A percentile compares a stretch with the other conserved stretches of the same genome.
phyloP scores from a whole-genome alignment of 2,113 vertebrate species.

The Lampris incognitus region DNA sequence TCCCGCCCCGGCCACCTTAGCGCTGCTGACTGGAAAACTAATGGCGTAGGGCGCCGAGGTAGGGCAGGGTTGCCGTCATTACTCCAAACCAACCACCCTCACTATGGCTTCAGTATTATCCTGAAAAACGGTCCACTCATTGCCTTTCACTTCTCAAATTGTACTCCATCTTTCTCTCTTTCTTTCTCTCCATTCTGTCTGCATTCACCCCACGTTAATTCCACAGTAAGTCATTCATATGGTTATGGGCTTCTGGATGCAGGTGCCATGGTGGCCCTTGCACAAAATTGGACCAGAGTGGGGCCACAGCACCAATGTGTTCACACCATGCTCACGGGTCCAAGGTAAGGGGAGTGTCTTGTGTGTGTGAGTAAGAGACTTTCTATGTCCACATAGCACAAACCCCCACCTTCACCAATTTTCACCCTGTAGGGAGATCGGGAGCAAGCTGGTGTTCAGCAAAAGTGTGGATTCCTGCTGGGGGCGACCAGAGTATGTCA shows the following conservation, averaged over 20 bases:
- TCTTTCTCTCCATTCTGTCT: background rate
- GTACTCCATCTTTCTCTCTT: background rate
- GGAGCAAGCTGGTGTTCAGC: conserved; percentile 90
- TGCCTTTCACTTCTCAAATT: background rate
- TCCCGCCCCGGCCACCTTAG: conserved; percentile 90
- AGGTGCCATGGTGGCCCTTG: conserved; percentile 91
- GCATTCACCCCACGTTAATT: conserved; percentile 5
- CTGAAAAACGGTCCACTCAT: background rate
- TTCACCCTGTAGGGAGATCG: conserved; percentile 87
- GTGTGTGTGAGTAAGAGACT: conserved; percentile 22
- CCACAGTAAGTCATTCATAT: conserved; percentile 94
- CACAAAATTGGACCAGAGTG: conserved; percentile 93
- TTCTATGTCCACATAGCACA: conserved; percentile 61
- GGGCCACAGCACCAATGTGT: conserved; percentile 91
- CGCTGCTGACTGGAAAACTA: conserved; percentile 93
- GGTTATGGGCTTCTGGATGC: conserved; percentile 95
- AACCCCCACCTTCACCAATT: conserved; percentile 44
- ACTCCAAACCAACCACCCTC: conserved; percentile 7
- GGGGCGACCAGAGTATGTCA: conserved; percentile 88
- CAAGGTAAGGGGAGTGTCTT: conserved; percentile 80
- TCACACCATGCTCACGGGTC: conserved; percentile 88
- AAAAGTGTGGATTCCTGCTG: conserved; percentile 89
- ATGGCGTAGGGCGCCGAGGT: conserved; percentile 95
- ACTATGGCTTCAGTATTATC: background rate
- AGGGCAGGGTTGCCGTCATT: conserved; percentile 2